Evolutionary conservation across 2,888 invertebrate genomes (phyloP).

Genomic region (Leptinotarsa haldemani): DNA sequence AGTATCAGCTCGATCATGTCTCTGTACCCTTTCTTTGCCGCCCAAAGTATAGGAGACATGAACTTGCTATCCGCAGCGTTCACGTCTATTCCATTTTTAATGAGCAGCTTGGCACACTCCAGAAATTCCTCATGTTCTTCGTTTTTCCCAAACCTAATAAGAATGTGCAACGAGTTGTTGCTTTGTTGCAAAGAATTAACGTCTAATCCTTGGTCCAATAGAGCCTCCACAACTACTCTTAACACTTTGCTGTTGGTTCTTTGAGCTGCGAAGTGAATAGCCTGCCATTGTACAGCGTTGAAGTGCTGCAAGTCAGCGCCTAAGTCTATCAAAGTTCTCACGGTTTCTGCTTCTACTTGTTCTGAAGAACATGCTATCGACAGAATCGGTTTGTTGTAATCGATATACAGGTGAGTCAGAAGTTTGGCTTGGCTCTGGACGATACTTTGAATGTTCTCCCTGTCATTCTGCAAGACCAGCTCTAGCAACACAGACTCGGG

Average conservation of each 20-base stretch:
- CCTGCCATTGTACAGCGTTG: slow-evolving; percentile 69
- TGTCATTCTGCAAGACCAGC: slow-evolving; percentile 69
- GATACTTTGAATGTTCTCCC: slow-evolving; percentile 68
- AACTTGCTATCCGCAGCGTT: slow-evolving; percentile 53
- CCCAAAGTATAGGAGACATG: slow-evolving; percentile 68
- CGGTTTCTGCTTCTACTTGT: slow-evolving; percentile 69
- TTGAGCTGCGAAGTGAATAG: slow-evolving; percentile 75
- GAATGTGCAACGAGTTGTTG: slow-evolving; percentile 59
- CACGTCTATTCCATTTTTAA: slow-evolving; percentile 54
- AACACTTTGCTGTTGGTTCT: slow-evolving; percentile 66
- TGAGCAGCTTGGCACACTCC: slow-evolving; percentile 52
- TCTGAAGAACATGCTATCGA: slow-evolving; percentile 68
- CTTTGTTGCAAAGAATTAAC: slow-evolving; percentile 53
- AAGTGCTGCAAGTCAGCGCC: slow-evolving; percentile 73
- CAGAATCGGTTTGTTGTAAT: slow-evolving; percentile 68
- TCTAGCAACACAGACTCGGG: slow-evolving; percentile 65
- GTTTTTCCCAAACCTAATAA: slow-evolving; percentile 60
- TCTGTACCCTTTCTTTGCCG: slow-evolving; percentile 71
- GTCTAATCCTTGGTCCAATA: slow-evolving; percentile 44
- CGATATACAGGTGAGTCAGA: slow-evolving; percentile 69
- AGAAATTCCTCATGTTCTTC: slow-evolving; percentile 60
- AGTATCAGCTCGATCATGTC: slow-evolving; percentile 70
- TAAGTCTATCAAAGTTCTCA: slow-evolving; percentile 70
- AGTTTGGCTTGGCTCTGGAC: slow-evolving; percentile 68
- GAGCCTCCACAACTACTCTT: slow-evolving; percentile 65